Conservation (phyloP, 2,113 vertebrate species). For the Hemichromis elongatus region DNA sequence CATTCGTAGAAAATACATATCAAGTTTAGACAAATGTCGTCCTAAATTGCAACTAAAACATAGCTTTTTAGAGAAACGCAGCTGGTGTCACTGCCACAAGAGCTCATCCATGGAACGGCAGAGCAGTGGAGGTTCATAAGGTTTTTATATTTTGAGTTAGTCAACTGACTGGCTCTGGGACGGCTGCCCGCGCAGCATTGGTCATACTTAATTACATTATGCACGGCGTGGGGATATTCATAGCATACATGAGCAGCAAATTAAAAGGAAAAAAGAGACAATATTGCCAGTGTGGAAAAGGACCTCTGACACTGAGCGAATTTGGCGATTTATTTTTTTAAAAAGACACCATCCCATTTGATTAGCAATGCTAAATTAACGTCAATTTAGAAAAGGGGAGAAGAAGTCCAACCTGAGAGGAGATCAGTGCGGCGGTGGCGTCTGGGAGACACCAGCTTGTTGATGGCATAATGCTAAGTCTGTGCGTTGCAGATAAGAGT, state of each 20-base stretch:
- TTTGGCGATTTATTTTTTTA: constrained; percentile 49
- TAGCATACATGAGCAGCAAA: constrained; percentile 56
- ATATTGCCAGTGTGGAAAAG: constrained; percentile 65
- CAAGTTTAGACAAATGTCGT: not conserved
- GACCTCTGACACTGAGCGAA: constrained; percentile 67
- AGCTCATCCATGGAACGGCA: not conserved
- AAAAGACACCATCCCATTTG: constrained; percentile 68
- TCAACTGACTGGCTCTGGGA: constrained; percentile 73
- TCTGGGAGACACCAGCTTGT: constrained; percentile 48
- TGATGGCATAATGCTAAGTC: constrained; percentile 63
- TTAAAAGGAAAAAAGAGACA: constrained; percentile 53
- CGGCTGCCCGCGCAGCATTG: constrained; percentile 72
- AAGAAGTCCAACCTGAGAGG: constrained; percentile 60
- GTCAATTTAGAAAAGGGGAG: constrained; percentile 32
- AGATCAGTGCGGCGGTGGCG: constrained; percentile 27
- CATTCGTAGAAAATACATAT: not conserved
- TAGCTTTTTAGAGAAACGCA: not conserved
- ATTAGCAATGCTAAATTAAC: constrained; percentile 75
- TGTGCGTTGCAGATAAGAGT: constrained; percentile 68
- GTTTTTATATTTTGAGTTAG: constrained; percentile 76
- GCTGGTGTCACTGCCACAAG: not conserved
- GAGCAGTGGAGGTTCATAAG: constrained; percentile 64
- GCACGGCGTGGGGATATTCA: constrained; percentile 53
- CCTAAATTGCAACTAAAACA: not conserved
- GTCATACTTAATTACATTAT: constrained; percentile 81